Evolutionary conservation across 2,888 invertebrate genomes (phyloP), one percentile per base, ranked within the genome.

Genomic region (Eilema caniola): DNA sequence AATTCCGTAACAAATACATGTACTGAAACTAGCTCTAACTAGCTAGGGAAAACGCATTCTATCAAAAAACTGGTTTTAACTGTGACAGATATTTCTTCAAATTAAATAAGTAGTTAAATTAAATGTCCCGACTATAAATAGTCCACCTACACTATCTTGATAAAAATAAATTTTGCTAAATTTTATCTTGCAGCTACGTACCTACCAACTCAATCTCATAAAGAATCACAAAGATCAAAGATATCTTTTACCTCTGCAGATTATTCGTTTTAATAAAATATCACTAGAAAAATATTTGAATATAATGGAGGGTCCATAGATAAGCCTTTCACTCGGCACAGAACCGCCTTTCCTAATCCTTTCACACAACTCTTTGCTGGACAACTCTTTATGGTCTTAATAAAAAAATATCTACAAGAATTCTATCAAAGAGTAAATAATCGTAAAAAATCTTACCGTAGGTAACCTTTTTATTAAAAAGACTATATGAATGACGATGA

Each of bases 211-310:
- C 57, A 28, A 67, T 70, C 67, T 75, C 61, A 72, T 75, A 83
- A 76, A 81, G 80, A 82, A 83, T 83, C 78, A 73, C 70, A 78
- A 76, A 90, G 90, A 93, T 95, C 92, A 93, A 93, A 94, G 92
- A 89, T 86, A 90, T 77, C 77, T 74, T 83, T 83, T 78, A 75
- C 79, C 73, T 77, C 76, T 75, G 76, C 69, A 83, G 84, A 84
- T 88, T 83, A 84, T 82, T 87, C 73, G 83, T 83, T 87, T 81
- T 89, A 92, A 94, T 93, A 93, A 93, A 94, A 94, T 93, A 93
- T 92, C 85, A 91, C 90, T 91, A 91, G 89, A 93, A 94, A 94
- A 93, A 91, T 93, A 89, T 91, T 91, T 88, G 86, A 92, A 90
- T 88, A 90, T 89, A 91, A 92, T 89, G 85, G 89, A 84, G 85